Evolutionary conservation across 2,888 invertebrate genomes (phyloP).

Genomic region (Crossocerus cetratus): DNA sequence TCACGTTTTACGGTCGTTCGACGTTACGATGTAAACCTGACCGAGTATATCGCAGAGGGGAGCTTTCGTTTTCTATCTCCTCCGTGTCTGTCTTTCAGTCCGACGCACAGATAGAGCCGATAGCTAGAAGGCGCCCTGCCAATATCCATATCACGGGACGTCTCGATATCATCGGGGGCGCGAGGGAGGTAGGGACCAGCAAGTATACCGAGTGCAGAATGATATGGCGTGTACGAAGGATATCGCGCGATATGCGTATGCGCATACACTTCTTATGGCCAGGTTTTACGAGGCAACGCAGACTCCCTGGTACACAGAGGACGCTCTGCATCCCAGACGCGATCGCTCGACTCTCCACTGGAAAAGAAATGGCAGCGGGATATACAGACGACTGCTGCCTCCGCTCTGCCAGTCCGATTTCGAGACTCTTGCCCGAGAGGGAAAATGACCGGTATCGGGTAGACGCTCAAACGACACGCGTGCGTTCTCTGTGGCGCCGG

Average conservation of each 20-base stretch:
- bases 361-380: constrained; percentile 23
- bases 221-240: constrained; percentile 26
- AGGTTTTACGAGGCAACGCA: constrained; percentile 3
- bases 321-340: constrained; percentile 15
- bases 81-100: constrained; percentile 11
- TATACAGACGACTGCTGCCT: constrained; percentile 14
- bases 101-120: constrained; percentile 21
- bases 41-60: constrained; percentile 3
- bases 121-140: constrained; percentile 42
- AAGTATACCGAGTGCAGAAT: constrained; percentile 41
- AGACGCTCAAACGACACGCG: constrained; percentile 40
- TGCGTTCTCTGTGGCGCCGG: constrained; percentile 29
- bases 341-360: constrained; percentile 18
- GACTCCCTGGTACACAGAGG: not conserved
- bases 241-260: constrained; percentile 32
- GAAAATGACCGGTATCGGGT: constrained; percentile 60
- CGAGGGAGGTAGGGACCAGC: no score
- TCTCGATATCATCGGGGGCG: constrained; percentile 33
- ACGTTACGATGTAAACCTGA: not conserved
- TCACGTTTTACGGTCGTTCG: no score
- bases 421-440: constrained; percentile 56
- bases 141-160: constrained; percentile 57
- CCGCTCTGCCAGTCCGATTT: not conserved
- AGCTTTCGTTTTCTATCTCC: constrained; percentile 13
- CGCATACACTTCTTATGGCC: not conserved